Evolutionary conservation across 2,888 invertebrate genomes (phyloP).

Genomic region (Dasypogon diadema): DNA sequence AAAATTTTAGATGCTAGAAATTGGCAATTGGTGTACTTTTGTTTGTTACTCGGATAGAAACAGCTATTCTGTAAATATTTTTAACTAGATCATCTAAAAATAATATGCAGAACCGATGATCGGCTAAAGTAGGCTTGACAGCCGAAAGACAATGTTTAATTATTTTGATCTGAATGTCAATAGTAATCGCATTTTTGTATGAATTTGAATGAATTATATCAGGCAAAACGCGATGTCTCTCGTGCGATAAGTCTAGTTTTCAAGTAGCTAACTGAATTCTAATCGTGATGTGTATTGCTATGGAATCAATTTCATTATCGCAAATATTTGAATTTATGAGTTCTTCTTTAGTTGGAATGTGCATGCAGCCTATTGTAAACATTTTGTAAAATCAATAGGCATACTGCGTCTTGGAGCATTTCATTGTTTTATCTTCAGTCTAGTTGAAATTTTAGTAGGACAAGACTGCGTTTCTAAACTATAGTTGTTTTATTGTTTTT

Average conservation of each 20-base stretch:
- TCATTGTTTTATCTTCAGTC: background rate
- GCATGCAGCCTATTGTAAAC: background rate
- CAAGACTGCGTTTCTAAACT: background rate
- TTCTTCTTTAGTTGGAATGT: background rate
- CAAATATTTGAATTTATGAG: conserved; percentile 20
- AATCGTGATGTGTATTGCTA: background rate
- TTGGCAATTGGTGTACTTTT: background rate
- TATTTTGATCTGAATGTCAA: background rate
- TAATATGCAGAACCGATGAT: background rate
- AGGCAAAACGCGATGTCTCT: no score
- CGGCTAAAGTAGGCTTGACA: no score
- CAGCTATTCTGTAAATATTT: background rate
- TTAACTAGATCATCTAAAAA: conserved; percentile 9
- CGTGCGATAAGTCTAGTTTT: no score
- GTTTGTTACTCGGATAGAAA: no score
- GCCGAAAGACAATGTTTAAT: background rate
- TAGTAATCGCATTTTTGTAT: background rate
- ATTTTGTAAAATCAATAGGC: background rate
- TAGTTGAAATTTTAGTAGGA: background rate
- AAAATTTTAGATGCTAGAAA: no score
- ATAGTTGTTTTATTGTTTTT: no score
- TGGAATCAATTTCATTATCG: background rate
- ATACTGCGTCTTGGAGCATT: background rate
- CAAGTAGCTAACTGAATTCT: no score
- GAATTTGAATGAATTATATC: no score